Base-by-base conservation (phyloP, 2,113 vertebrate genomes). In the Bucco capensis region DNA sequence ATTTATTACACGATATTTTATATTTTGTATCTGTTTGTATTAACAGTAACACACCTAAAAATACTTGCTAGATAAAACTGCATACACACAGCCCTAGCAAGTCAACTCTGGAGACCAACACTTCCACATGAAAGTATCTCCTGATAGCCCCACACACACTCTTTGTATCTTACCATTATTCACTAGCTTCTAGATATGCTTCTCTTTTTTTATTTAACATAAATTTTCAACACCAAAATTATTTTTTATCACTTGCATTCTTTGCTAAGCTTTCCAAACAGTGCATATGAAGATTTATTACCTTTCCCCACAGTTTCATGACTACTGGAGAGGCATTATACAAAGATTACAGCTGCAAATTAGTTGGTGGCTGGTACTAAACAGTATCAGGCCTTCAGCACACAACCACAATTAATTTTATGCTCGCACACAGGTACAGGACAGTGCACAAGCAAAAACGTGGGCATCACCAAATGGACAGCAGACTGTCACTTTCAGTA, bases 391-490 rank as follows among this genome's bases (percentile, higher is more conserved):
- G 9, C n/a, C 19, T 60, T 78, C 53, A 33, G 46, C 37, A 57
- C 40, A 65, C 14, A 44, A 44, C 10, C 35, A 76, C 37, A 46
- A n/a, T 18, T 49, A 15, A 44, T 64, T 75, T 23, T 58, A 30
- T 64, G 31, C 40, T 85, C 46, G n/a, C 25, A 6, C 6, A 42
- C 0, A 35, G 58, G 13, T 33, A 51, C 27, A 51, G n/a, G 35
- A 37, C 35, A 78, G 23, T 1, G 8, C 23, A 81, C 17, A 75
- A 47, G 16, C 23, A 18, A 78, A 84, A 56, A 23, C 10, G 11
- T 9, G 15, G 24, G 15, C 37, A 53, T 37, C 14, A 44, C 17
- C 3, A 2, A 46, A 65, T 0, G 2, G 19, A n/a, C 1, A 10
- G 60, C 28, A 72, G 67, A 46, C 17, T 25, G 57, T 28, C 37